phyloP scores from a whole-genome alignment of 2,797 vertebrate species.

The Chrysocyon brachyurus region DNA sequence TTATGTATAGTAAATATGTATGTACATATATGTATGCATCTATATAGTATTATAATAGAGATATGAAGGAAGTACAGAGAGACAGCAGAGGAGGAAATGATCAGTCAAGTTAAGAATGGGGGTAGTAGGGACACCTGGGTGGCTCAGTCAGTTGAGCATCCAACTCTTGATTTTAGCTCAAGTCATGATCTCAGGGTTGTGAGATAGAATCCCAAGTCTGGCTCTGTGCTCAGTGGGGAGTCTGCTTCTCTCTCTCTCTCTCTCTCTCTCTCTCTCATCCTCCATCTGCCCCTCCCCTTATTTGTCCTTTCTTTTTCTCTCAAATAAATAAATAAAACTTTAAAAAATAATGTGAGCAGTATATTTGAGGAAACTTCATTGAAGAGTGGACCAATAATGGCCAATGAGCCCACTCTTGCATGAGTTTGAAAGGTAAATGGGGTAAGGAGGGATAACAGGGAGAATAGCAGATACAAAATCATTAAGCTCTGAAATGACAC shows the following conservation, averaged over 20 bases:
- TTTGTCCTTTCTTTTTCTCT: not conserved
- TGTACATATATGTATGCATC: too few species aligned
- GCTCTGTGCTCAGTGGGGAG: not conserved
- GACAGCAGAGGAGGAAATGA: not conserved
- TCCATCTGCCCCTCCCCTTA: not conserved
- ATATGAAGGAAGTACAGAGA: not conserved
- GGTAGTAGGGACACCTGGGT: not conserved
- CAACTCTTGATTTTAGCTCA: not conserved
- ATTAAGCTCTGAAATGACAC: not conserved
- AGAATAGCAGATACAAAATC: not conserved
- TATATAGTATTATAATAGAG: not conserved
- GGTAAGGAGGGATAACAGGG: not conserved
- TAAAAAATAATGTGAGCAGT: not conserved
- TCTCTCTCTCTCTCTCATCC: not conserved
- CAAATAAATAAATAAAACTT: not conserved
- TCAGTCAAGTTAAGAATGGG: not conserved
- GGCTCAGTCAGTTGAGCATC: not conserved
- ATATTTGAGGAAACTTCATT: not conserved
- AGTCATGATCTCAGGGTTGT: not conserved
- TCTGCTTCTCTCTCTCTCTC: not conserved
- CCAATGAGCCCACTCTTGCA: not conserved
- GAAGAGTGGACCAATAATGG: not conserved
- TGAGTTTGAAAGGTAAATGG: not conserved
- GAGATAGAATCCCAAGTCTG: not conserved
- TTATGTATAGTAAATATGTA: not conserved